A percentile compares a stretch with the other conserved stretches of the same genome.
phyloP scores from a whole-genome alignment of 1,140 invertebrate species.

The Tetragnatha versicolor region DNA sequence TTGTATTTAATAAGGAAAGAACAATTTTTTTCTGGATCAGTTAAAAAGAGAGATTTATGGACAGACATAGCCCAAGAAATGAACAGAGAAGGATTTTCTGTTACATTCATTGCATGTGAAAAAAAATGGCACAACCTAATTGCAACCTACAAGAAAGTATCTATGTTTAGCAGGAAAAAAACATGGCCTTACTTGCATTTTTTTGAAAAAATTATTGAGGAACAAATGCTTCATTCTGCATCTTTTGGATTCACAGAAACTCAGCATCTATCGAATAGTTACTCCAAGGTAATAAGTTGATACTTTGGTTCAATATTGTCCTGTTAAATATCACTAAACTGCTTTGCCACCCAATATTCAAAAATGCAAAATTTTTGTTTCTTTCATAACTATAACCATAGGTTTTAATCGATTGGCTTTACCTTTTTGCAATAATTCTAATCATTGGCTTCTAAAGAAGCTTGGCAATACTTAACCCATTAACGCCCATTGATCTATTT shows the following conservation, averaged over 20 bases:
- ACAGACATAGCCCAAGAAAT: conserved; percentile 10
- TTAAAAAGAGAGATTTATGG: conserved; percentile 24
- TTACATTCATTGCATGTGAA: conserved; percentile 8
- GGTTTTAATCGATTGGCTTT: no score
- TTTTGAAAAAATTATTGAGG: not conserved
- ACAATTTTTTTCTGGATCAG: conserved; percentile 15
- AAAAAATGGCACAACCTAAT: conserved; percentile 23
- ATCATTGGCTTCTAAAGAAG: no score
- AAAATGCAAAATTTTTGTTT: no score
- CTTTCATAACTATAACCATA: no score
- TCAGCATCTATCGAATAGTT: not conserved
- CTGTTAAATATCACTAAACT: no score
- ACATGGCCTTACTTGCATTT: conserved; percentile 9
- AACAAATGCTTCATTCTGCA: not conserved
- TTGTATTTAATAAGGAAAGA: conserved; percentile 5
- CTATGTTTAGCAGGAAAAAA: conserved; percentile 2
- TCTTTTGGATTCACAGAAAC: not conserved
- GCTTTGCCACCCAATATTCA: no score
- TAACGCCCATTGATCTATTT: no score
- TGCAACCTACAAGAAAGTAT: conserved; percentile 4
- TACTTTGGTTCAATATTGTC: no score
- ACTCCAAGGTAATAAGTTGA: conserved; percentile 7
- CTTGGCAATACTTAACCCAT: no score
- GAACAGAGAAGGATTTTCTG: not conserved
- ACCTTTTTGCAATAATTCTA: no score